Evolutionary conservation across 2,113 vertebrate species (phyloP).

Genomic region (Entomyzon cyanotis): DNA sequence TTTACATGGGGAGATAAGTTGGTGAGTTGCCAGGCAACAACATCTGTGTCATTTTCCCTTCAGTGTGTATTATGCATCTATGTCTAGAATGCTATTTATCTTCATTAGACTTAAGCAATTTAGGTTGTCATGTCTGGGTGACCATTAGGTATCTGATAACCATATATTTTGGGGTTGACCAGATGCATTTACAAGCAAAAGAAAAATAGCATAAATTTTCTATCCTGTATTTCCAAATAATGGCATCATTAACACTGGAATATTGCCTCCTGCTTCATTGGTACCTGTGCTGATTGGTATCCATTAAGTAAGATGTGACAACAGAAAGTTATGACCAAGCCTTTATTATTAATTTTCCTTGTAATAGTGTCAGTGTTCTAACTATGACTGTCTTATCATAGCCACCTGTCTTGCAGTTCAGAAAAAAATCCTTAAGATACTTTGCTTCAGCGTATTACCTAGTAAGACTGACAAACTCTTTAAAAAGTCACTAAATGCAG

Average conservation of each 20-base stretch:
- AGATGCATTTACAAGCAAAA: slow-evolving; percentile 16
- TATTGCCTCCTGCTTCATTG: neutral
- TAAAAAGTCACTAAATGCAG: neutral
- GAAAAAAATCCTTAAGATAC: neutral
- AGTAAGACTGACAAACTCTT: neutral
- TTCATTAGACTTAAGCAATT: slow-evolving; percentile 76
- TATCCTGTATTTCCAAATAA: slow-evolving; percentile 5
- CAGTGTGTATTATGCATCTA: slow-evolving; percentile 6
- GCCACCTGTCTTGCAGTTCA: neutral
- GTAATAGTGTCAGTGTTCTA: neutral
- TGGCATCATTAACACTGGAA: neutral
- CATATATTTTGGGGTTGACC: slow-evolving; percentile 55
- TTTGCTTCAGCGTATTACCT: neutral
- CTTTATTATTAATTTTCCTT: neutral
- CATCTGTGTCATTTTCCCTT: slow-evolving; percentile 63
- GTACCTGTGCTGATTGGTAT: neutral
- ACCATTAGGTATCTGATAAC: slow-evolving; percentile 66
- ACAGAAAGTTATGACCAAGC: neutral
- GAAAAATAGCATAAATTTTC: slow-evolving; percentile 16
- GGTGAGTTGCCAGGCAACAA: slow-evolving; percentile 81
- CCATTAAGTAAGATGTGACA: neutral
- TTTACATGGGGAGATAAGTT: slow-evolving; percentile 64
- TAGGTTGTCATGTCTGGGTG: slow-evolving; percentile 70
- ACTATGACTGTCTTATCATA: neutral
- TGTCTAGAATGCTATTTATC: slow-evolving; percentile 71